A percentile compares a stretch with the other conserved stretches of the same genome.
phyloP scores from a whole-genome alignment of 2,797 vertebrate species.

The Arnoldichthys spilopterus region DNA sequence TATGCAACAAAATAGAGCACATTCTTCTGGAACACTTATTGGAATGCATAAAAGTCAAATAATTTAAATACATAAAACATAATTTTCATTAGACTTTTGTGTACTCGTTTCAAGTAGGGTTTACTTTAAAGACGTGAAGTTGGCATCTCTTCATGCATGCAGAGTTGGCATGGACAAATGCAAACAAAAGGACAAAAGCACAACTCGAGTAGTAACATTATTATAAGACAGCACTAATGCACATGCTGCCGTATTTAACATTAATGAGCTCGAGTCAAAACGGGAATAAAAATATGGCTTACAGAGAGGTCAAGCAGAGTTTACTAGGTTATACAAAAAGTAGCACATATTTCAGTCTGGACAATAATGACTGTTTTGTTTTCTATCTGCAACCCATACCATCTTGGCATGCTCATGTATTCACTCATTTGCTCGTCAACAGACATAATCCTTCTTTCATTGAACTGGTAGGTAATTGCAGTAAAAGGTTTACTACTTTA shows the following conservation, averaged over 20 bases:
- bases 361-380: background rate
- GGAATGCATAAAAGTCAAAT: constrained; percentile 61
- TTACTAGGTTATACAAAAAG: background rate
- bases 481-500: background rate
- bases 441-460: background rate
- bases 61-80: constrained; percentile 61
- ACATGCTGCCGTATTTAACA: background rate
- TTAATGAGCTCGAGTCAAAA: constrained; percentile 5
- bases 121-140: constrained; percentile 45
- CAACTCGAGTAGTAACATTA: constrained; percentile 12
- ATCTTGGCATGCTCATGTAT: background rate
- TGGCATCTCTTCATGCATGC: constrained; percentile 48
- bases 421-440: background rate
- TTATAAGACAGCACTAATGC: background rate
- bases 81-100: constrained; percentile 41
- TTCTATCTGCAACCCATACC: background rate
- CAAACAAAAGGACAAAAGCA: constrained; percentile 26
- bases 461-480: background rate
- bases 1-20: constrained; percentile 64
- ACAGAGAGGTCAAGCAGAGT: constrained; percentile 16
- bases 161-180: constrained; percentile 43
- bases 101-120: constrained; percentile 57
- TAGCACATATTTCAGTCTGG: constrained; percentile 2
- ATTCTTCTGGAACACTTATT: constrained; percentile 58
- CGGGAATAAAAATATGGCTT: constrained; percentile 36